Conservation (phyloP, 2,888 invertebrate species). For the Drosophila lacicola region DNA sequence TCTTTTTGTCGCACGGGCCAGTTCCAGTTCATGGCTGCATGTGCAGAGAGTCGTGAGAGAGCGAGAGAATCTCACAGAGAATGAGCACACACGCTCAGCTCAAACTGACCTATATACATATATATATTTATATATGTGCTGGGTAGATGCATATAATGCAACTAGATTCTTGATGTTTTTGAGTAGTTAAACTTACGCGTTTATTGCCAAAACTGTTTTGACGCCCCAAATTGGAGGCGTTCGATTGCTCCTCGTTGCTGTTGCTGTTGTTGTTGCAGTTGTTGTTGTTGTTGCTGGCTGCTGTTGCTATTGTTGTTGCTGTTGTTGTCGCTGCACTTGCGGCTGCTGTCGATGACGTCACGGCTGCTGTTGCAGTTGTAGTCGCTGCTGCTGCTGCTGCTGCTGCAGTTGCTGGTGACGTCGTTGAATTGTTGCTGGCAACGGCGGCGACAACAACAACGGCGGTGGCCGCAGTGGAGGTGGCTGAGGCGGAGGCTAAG, state of each 20-base stretch:
- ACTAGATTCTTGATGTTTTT: not conserved
- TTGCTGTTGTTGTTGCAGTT: slow-evolving; percentile 58
- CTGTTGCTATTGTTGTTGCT: slow-evolving; percentile 21
- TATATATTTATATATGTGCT: not conserved
- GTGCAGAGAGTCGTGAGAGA: slow-evolving; percentile 23
- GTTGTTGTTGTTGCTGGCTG: slow-evolving; percentile 36
- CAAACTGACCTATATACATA: slow-evolving; percentile 51
- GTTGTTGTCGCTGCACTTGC: slow-evolving; percentile 21
- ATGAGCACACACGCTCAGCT: slow-evolving; percentile 23
- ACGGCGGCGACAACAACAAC: slow-evolving; percentile 77
- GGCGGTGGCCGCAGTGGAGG: slow-evolving; percentile 73
- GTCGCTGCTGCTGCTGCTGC: slow-evolving; percentile 27
- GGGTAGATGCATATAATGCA: not conserved
- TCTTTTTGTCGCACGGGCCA: slow-evolving; percentile 55
- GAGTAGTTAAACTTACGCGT: slow-evolving; percentile 79
- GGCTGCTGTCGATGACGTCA: slow-evolving; percentile 45
- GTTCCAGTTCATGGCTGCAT: slow-evolving; percentile 76
- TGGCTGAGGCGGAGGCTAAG: slow-evolving; percentile 79
- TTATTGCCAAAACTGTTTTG: slow-evolving; percentile 85
- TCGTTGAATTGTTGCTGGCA: slow-evolving; percentile 59
- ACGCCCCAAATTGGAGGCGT: slow-evolving; percentile 74
- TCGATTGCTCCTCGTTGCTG: slow-evolving; percentile 73
- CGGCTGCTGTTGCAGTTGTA: slow-evolving; percentile 20
- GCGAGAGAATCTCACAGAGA: slow-evolving; percentile 4
- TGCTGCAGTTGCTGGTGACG: slow-evolving; percentile 53